Percentiles rank a stretch among this genome's conserved stretches.
phyloP scores from a whole-genome alignment of 37 sponge, comb jelly and placozoan genomes.

The Mnemiopsis leidyi region DNA sequence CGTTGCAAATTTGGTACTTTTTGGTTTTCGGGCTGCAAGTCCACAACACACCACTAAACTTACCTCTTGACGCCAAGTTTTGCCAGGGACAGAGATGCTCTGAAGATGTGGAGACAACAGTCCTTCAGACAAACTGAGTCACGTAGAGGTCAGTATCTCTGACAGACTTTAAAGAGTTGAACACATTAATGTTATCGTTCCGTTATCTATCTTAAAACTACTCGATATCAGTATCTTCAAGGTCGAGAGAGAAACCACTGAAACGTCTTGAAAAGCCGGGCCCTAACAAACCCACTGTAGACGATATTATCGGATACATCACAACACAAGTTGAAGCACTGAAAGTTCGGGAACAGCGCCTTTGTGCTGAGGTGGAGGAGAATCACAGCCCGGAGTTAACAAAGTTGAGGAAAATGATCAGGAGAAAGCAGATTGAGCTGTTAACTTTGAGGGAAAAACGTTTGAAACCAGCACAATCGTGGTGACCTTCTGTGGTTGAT shows the following conservation, averaged over 20 bases:
- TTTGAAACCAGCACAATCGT: conserved; percentile 8
- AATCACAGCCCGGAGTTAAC: neutral
- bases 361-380: neutral
- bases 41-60: no score
- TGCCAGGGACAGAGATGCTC: conserved; percentile 40
- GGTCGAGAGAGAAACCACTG: neutral
- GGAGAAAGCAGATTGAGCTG: conserved; percentile 21
- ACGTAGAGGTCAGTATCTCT: neutral
- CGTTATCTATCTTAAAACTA: neutral
- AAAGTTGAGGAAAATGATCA: neutral
- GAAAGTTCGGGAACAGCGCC: neutral
- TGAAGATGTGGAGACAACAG: conserved; percentile 63
- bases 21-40: no score
- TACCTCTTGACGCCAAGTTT: no score
- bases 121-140: neutral
- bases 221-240: neutral
- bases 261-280: neutral
- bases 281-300: neutral
- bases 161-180: neutral
- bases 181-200: neutral
- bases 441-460: neutral
- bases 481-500: no score
- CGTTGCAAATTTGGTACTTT: no score
- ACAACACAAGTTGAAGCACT: neutral
- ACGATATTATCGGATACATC: neutral